Evolutionary conservation across 2,113 vertebrate species (phyloP), one percentile per base, ranked within the genome.

Genomic region (Paramormyrops kingsleyae): DNA sequence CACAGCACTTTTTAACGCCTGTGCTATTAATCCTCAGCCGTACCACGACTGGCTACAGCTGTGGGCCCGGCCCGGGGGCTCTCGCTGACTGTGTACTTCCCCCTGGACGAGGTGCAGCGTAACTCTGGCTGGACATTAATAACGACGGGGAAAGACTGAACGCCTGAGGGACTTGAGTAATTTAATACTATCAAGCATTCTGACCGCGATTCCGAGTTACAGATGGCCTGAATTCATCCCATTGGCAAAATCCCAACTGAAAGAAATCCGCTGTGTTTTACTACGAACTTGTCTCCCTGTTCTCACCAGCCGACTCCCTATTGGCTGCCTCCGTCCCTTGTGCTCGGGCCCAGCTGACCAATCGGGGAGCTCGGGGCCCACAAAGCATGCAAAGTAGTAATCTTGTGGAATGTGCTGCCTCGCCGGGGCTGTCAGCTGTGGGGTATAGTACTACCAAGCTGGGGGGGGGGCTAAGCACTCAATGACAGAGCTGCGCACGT

Each of bases 331-430:
- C 74, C 62, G 8, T 90, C 90, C 83, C 90, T 91, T 90, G 93
- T 93, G 94, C 96, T 93, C 93, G 89, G 93, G 89, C 92, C 90
- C 49, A 90, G 91, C 88, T 90, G 92, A 93, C 97, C 97, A 97
- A 95, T 96, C 93, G 83, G 91, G 88, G 66, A 47, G 83, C 92
- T 92, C 87, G 93, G 95, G 92, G 94, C 93, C 90, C 93, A 91
- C 96, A 95, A 96, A 47, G 93, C 95, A 94, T 95, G 95, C 95
- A 94, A 96, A 96, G 95, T 94, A 95, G 96, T 95, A 96, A 96
- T 94, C 94, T 95, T 94, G 93, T 93, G 94, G 95, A 97, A 96
- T 95, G 94, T 93, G 94, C 92, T 96, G 93, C 93, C 95, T 96
- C 92, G 89, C 95, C 93, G 95, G 93, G 94, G 94, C 95, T 96